Evolutionary conservation across 2,888 invertebrate species (phyloP).

Genomic region (Antheraea yamamai): DNA sequence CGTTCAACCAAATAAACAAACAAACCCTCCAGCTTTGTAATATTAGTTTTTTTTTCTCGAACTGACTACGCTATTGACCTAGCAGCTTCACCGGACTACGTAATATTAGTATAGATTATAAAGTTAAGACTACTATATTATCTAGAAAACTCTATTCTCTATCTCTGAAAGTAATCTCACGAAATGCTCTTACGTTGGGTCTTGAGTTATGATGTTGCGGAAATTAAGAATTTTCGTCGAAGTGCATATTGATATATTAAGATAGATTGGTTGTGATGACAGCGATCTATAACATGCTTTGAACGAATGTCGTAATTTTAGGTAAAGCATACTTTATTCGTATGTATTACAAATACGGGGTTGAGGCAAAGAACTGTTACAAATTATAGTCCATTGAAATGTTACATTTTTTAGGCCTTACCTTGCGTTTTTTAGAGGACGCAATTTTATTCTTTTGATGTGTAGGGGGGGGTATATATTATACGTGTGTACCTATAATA

Average conservation of each 20-base stretch:
- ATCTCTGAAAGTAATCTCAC: not conserved
- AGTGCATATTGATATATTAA: not conserved
- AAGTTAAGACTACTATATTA: not conserved
- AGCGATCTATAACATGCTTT: not conserved
- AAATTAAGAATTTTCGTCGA: not conserved
- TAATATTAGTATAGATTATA: not conserved
- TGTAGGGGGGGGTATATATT: too few species aligned
- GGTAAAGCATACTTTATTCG: not conserved
- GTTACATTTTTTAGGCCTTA: too few species aligned
- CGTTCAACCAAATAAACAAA: too few species aligned
- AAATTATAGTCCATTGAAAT: too few species aligned
- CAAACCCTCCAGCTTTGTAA: too few species aligned
- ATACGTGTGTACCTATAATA: too few species aligned
- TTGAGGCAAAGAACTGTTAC: not conserved
- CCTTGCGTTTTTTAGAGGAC: too few species aligned
- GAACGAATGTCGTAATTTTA: not conserved
- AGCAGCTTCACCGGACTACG: too few species aligned
- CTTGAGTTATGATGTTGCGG: constrained; percentile 3
- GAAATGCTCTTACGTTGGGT: not conserved
- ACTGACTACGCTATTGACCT: too few species aligned
- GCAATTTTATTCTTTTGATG: too few species aligned
- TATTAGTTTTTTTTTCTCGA: too few species aligned
- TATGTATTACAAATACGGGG: not conserved
- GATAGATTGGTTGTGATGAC: not conserved
- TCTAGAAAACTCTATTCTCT: not conserved